Evolutionary conservation across 1,140 invertebrate genomes (phyloP).

Genomic region (Euborellia annulipes): DNA sequence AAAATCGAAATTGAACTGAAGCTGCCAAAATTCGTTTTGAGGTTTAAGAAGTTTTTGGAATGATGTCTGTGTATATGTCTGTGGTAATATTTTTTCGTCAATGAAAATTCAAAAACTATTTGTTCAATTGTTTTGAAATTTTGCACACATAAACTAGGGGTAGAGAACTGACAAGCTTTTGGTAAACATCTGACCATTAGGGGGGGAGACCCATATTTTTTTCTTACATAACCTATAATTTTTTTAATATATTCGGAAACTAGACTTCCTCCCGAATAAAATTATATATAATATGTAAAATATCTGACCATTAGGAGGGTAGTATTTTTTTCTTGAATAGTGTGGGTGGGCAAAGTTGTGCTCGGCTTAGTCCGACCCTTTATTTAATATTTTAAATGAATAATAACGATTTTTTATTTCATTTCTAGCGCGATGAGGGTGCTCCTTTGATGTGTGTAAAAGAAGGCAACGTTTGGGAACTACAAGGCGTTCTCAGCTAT

Average conservation of each 20-base stretch:
- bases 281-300: background rate
- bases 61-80: no score
- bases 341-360: background rate
- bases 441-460: constrained; percentile 44
- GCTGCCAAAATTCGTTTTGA: no score
- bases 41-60: no score
- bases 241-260: background rate
- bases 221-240: no score
- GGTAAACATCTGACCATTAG: no score
- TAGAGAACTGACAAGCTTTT: no score
- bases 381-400: background rate
- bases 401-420: constrained; percentile 7
- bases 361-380: background rate
- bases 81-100: no score
- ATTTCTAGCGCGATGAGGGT: constrained; percentile 45
- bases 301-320: background rate
- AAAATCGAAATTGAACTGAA: no score
- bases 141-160: no score
- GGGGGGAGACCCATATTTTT: no score
- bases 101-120: no score
- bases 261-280: background rate
- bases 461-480: constrained; percentile 37
- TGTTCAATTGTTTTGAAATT: no score
- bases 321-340: background rate
- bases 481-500: constrained; percentile 41